Percentiles rank a stretch among this genome's conserved stretches.
These are phyloP conservation scores for Belonocnema kinseyi DNA, from an alignment of 1,140 invertebrate genomes.

Conservation along the genomic window DNA sequence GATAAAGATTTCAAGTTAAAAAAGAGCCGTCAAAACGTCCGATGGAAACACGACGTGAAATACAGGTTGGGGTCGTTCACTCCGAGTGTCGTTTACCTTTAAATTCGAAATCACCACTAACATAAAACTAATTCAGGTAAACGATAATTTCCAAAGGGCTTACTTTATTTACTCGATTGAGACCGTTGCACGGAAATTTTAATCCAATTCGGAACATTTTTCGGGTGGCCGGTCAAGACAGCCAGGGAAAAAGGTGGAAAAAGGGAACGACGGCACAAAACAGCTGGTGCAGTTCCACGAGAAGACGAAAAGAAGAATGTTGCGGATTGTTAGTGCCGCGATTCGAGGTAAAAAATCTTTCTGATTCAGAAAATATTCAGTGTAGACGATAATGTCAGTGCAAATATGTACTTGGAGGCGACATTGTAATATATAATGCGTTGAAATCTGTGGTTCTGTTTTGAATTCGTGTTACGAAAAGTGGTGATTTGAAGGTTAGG, in stretches of 20 bases:
- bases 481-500: conserved; percentile 43
- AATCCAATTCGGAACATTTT: conserved; percentile 74
- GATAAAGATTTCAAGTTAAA: neutral
- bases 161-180: conserved; percentile 62
- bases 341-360: conserved; percentile 59
- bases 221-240: conserved; percentile 63
- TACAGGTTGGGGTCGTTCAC: conserved; percentile 6
- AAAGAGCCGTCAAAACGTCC: neutral
- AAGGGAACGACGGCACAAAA: conserved; percentile 66
- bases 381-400: neutral
- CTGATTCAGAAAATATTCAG: conserved; percentile 30
- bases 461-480: neutral
- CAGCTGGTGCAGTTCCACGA: conserved; percentile 54
- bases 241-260: conserved; percentile 54
- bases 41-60: conserved; percentile 24
- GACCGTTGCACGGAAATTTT: conserved; percentile 73
- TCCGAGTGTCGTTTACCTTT: neutral
- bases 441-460: neutral
- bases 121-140: neutral
- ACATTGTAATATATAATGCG: conserved; percentile 24
- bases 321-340: conserved; percentile 55
- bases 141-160: conserved; percentile 31
- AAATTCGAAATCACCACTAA: neutral
- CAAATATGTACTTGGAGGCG: neutral
- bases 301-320: conserved; percentile 60